These are phyloP conservation scores for Lagenorhynchus albirostris DNA, from an alignment of 2,113 vertebrate species.

Conservation along the genomic window DNA sequence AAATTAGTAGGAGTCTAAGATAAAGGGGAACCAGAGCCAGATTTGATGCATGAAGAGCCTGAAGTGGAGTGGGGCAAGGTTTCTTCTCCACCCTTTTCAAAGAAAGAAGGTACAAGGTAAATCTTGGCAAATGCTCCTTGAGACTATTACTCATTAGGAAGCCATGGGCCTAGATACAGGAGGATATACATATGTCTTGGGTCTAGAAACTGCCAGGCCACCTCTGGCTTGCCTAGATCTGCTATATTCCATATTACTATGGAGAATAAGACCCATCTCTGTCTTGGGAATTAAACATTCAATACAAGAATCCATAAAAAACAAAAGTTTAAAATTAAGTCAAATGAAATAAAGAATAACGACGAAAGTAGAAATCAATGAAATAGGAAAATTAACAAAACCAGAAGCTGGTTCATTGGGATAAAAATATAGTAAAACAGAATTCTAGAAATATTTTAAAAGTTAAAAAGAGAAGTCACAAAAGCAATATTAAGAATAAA, in stretches of 20 bases:
- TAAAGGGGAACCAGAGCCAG: neutral
- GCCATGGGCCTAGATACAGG: neutral
- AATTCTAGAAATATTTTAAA: neutral
- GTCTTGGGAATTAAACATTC: neutral
- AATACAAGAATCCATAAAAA: neutral
- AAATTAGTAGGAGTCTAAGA: neutral
- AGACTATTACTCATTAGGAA: neutral
- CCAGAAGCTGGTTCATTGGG: neutral
- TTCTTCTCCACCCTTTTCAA: neutral
- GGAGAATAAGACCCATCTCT: neutral
- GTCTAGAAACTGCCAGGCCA: neutral
- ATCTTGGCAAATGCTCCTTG: neutral
- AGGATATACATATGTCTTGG: neutral
- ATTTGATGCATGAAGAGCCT: neutral
- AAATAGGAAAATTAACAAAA: neutral
- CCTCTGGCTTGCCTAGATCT: neutral
- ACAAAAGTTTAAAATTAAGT: neutral
- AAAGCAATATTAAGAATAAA: neutral
- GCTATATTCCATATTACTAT: neutral
- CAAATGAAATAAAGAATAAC: neutral
- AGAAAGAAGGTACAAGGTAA: neutral
- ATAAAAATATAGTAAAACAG: slow-evolving; percentile 11
- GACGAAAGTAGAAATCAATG: neutral
- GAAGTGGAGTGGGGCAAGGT: neutral
- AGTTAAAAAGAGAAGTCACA: neutral